Evolutionary conservation across 2,797 vertebrate species (phyloP).

Genomic region (Smutsia gigantea): DNA sequence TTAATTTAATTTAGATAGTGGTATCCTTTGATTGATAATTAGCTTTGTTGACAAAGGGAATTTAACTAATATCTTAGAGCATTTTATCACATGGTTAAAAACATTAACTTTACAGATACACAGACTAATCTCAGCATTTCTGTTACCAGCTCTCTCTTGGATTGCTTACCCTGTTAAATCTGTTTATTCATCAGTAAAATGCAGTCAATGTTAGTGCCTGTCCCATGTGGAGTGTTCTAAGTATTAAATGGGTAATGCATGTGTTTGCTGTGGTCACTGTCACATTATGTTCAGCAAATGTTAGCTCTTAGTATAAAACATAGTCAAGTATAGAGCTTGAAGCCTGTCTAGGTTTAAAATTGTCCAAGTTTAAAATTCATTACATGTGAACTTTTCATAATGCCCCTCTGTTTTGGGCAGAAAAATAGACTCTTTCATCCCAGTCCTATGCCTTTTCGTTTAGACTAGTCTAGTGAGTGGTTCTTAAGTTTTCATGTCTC

Average conservation of each 20-base stretch:
- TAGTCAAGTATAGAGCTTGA: neutral
- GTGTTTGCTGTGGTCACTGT: neutral
- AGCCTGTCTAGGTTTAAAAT: neutral
- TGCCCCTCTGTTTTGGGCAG: neutral
- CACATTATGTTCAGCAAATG: neutral
- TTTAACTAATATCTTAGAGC: neutral
- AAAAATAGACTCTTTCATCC: neutral
- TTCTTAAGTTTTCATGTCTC: neutral
- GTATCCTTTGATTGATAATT: constrained; percentile 4
- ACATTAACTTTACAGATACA: neutral
- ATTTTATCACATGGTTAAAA: neutral
- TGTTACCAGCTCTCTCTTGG: neutral
- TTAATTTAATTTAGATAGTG: neutral
- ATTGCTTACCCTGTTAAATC: neutral
- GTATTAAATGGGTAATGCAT: neutral
- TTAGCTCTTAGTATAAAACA: neutral
- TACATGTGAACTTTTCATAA: neutral
- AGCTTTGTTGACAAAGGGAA: neutral
- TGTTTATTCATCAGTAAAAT: neutral
- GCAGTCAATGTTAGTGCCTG: neutral
- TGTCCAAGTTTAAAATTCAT: neutral
- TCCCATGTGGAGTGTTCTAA: neutral
- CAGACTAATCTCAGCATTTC: neutral
- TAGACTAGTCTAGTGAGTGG: neutral
- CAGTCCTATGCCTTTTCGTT: neutral